Evolutionary conservation across 2,797 vertebrate genomes (phyloP), one percentile per base, ranked within the genome.

Genomic region (Orestias chungarensis): DNA sequence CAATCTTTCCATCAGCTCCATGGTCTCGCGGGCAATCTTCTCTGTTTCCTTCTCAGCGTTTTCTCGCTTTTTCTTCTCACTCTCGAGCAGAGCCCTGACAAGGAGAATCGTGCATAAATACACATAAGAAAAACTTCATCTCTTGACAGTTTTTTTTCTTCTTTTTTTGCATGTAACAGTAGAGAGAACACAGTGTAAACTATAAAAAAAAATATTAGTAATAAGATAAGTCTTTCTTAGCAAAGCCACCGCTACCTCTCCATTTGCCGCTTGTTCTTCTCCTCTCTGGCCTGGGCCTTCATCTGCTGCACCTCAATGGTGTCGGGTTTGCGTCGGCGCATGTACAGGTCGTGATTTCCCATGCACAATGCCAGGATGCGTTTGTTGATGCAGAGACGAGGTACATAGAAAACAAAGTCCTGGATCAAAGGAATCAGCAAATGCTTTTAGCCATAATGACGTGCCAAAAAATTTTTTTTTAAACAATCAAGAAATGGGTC

Each of bases 291-390:
- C 83, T 99, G 97, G 55, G 97, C 98, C 92, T 98, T 99, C 98
- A 99, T 99, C 93, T 99, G 97, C 89, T 99, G 98, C 85, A 99
- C 98, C 87, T 99, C 97, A 3, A 99, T 99, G 84, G 97, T 98
- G 89, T 99, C 98, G 0, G 97, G 97, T 76, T 98, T 97, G 68
- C 97, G 95, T 27, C 97, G 94, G 75, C 97, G 95, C 98, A 99
- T 99, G 92, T 99, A 99, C 75, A 99, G 94, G 86, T 99, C 98
- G 1, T 99, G 98, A 87, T 99, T 99, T 50, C 97, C 98, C 96
- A 99, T 99, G 85, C 98, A 99, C 57, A 99, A 87, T 0, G 97
- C 97, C 93, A 99, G 87, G 86, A 99, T 97, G 0, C 97, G 95
- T 65, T 99, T 99, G 93, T 99, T 99, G 89, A 99, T 98, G 83